Evolutionary conservation across 1,140 invertebrate species (phyloP), one percentile per base, ranked within the genome.

Genomic region (Calephelis nemesis): DNA sequence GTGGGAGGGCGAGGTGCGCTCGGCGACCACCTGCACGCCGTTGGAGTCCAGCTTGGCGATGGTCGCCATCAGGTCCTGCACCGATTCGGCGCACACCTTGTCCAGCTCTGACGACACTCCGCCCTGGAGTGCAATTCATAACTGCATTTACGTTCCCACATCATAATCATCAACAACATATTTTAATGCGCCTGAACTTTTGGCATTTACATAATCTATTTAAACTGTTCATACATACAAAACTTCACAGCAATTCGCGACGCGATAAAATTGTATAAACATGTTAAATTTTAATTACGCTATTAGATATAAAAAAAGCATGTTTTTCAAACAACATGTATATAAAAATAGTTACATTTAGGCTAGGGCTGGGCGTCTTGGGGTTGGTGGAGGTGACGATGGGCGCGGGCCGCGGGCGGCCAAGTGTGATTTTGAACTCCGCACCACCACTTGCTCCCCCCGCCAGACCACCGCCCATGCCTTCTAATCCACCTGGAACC

Each of bases 31-130:
- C 75, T 96, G 94, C 69, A 96, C 96, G 13, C 96, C 96, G 88
- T 96, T 96, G 45, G 95, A 96, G 88, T 96, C 96, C 69, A 97
- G 87, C 91, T 96, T 96, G 42, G 96, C 96, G 77, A 97, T 97
- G 15, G 96, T 96, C 50, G 95, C 94, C 94, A 96, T 96, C 63
- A 97, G 87, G 92, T 97, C 96, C 79, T 96, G 96, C n/a, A 96
- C 94, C 3, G 95, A 96, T 83, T 96, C 96, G 77, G 96, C 95
- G 81, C 96, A 96, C 87, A 95, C 95, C 79, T 96, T 96, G 84
- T 97, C 96, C 74, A 97, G 92, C 90, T 94, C 93, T 73, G 86
- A 89, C 12, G 79, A 78, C 62, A 78, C 83, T 70, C 83, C 85
- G 66, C 88, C 85, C 89, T 87, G 79, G 50, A 45, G 11, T 15